Evolutionary conservation across 2,797 vertebrate species (phyloP), one percentile per base, ranked within the genome.

Genomic region (Poeciliopsis infans): DNA sequence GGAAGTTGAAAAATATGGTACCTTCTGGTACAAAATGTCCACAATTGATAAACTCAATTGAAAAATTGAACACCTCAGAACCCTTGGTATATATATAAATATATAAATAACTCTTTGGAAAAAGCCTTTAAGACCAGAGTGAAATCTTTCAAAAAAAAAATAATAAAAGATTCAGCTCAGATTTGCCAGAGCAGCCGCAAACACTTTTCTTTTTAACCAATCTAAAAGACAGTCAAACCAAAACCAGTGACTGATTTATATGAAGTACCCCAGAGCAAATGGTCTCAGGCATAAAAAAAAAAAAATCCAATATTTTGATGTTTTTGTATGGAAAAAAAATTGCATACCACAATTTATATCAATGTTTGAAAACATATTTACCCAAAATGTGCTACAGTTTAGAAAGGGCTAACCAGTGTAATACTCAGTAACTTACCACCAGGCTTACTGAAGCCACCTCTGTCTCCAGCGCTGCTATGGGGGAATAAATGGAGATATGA

Each of bases 381-480:
- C 70, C 91, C 85, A 88, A 91, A 86, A 88, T 83, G 77, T 87
- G 66, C 90, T 88, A 93, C 88, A 90, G 88, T 83, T 94, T 92
- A 94, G 95, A 96, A 96, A 94, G 97, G 96, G 97, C 97, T 97
- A 99, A 97, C 97, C 98, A 98, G 97, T 97, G 97, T 98, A 99
- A 99, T 98, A 96, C 98, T 97, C 97, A 97, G 97, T 97, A 98
- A 99, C 98, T 99, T 99, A 99, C 98, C 98, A 99, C 98, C 98
- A 97, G 98, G 98, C 98, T 99, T 99, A 99, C 95, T 99, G 98
- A 99, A 99, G 98, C 98, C 98, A 98, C 97, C 97, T 99, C 98
- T 97, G 96, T 99, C 98, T 98, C 98, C 98, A 97, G 97, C 98
- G 98, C 97, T 98, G 98, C 98, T 98, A 96, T 93, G 97, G 97